Evolutionary conservation across 2,888 invertebrate species (phyloP).

Genomic region (Stenodema calcarata): DNA sequence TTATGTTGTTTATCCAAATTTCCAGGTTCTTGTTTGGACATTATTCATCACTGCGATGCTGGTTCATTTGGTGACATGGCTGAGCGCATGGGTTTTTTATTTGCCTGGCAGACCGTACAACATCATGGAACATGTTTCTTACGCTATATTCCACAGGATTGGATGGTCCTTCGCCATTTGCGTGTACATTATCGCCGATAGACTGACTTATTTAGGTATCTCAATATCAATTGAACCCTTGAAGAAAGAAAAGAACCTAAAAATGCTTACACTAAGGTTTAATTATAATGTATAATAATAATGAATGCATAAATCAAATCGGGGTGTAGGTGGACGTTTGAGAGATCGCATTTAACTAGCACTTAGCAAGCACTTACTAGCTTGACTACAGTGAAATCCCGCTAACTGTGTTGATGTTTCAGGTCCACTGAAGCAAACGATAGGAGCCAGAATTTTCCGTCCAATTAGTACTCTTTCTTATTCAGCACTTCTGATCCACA

Average conservation of each 20-base stretch:
- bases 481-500: slow-evolving; percentile 53
- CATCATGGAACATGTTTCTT: slow-evolving; percentile 59
- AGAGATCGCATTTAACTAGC: too few species aligned
- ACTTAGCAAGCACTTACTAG: neutral
- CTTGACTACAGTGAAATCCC: neutral
- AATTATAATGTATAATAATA: too few species aligned
- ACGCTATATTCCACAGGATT: slow-evolving; percentile 60
- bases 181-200: slow-evolving; percentile 60
- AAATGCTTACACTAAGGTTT: too few species aligned
- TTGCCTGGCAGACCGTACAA: slow-evolving; percentile 57
- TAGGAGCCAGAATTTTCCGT: slow-evolving; percentile 48
- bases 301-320: too few species aligned
- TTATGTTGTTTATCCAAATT: neutral
- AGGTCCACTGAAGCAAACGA: slow-evolving; percentile 23
- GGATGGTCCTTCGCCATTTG: slow-evolving; percentile 60
- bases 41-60: slow-evolving; percentile 4
- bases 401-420: neutral
- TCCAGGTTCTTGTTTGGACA: neutral
- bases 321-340: too few species aligned
- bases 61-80: neutral
- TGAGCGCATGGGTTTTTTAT: slow-evolving; percentile 60
- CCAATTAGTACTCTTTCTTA: slow-evolving; percentile 50
- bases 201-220: slow-evolving; percentile 60
- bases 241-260: too few species aligned
- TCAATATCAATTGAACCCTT: neutral